Percentiles rank a stretch among this genome's conserved stretches.
phyloP scores from a whole-genome alignment of 2,113 vertebrate species.

The Serinus canaria region DNA sequence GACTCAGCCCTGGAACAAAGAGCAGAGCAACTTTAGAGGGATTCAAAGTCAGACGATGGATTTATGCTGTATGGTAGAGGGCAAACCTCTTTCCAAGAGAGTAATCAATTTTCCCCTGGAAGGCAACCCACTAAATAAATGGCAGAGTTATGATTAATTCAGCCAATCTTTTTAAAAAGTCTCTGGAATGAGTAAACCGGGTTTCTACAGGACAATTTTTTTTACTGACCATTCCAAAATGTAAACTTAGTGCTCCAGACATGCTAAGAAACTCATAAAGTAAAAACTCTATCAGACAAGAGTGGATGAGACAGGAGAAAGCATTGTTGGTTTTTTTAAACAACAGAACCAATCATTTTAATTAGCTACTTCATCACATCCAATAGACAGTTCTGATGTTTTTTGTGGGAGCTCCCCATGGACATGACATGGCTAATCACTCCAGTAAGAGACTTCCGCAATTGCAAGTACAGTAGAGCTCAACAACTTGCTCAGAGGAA shows the following conservation, averaged over 20 bases:
- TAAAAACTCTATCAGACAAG: neutral
- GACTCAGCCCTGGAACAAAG: neutral
- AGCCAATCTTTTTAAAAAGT: neutral
- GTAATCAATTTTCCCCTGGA: neutral
- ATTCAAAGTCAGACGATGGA: neutral
- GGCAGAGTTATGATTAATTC: neutral
- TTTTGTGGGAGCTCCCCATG: neutral
- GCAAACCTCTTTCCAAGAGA: neutral
- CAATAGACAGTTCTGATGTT: neutral
- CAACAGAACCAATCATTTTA: neutral
- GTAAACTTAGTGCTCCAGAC: neutral
- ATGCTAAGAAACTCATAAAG: neutral
- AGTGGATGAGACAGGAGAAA: neutral
- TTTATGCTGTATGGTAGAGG: neutral
- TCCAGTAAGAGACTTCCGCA: neutral
- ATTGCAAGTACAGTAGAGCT: neutral
- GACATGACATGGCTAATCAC: neutral
- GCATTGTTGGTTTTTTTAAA: neutral
- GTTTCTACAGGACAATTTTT: neutral
- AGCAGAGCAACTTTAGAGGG: neutral
- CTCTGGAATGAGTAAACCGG: neutral
- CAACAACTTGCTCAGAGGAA: neutral
- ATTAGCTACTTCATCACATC: neutral
- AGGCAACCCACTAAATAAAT: neutral
- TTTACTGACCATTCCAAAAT: neutral